Conservation (phyloP, 1,140 invertebrate species). For the Tetramorium alpestre region DNA sequence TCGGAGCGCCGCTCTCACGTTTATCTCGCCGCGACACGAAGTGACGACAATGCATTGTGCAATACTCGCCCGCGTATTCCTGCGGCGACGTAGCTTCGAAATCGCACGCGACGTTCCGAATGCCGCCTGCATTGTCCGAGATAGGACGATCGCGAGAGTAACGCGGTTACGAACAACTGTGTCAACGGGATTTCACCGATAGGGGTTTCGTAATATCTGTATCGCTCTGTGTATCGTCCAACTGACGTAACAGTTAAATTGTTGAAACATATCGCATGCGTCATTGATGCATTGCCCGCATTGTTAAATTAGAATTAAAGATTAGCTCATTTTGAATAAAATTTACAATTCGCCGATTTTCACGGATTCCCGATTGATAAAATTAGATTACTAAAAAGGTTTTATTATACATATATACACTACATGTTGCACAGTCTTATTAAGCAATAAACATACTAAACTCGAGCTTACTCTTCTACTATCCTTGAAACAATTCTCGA, state of each 20-base stretch:
- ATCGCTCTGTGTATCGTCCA: neutral
- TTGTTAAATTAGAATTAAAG: neutral
- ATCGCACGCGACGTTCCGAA: conserved; percentile 4
- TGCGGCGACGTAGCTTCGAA: conserved; percentile 7
- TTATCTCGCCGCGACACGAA: conserved; percentile 26
- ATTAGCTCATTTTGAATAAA: neutral
- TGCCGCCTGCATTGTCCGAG: conserved; percentile 4
- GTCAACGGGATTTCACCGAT: conserved; percentile 25
- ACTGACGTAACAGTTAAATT: conserved; percentile 4
- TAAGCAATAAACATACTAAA: neutral
- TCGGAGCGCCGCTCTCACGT: neutral
- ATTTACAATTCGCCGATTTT: neutral
- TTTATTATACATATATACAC: neutral
- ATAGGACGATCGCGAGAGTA: conserved; percentile 21
- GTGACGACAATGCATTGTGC: conserved; percentile 17
- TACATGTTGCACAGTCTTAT: neutral
- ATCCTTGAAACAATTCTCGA: neutral
- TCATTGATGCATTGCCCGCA: neutral
- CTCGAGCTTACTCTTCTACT: neutral
- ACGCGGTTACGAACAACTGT: conserved; percentile 20
- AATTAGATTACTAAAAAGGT: neutral
- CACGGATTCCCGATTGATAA: neutral
- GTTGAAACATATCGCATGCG: neutral
- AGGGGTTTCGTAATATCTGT: conserved; percentile 18
- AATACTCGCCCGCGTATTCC: conserved; percentile 19